Evolutionary conservation across 2,888 invertebrate genomes (phyloP).

Genomic region (Limnephilus rhombicus): DNA sequence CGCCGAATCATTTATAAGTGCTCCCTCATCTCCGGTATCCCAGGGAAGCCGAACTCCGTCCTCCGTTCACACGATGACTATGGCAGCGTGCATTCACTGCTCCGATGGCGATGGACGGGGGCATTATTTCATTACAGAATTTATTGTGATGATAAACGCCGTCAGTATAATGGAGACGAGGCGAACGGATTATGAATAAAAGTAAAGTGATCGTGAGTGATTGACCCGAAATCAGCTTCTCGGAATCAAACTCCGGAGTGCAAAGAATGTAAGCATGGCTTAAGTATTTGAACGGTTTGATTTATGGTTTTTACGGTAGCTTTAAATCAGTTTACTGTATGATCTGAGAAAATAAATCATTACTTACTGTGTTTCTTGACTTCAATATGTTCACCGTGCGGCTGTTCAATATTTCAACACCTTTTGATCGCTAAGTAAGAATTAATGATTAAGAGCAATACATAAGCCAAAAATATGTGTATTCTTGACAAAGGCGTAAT

Average conservation of each 20-base stretch:
- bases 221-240: constrained; percentile 10
- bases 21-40: neutral
- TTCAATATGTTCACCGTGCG: neutral
- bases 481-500: too few relatives aligned
- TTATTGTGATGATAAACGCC: constrained; percentile 5
- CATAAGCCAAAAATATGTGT: too few relatives aligned
- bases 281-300: constrained; percentile 17
- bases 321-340: neutral
- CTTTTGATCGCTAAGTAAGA: neutral
- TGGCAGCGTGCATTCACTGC: neutral
- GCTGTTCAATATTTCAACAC: neutral
- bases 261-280: neutral
- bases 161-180: neutral
- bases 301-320: constrained; percentile 9
- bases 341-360: neutral
- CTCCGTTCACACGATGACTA: constrained; percentile 25
- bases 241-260: neutral
- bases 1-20: constrained; percentile 36
- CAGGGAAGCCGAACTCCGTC: neutral
- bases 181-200: constrained; percentile 25
- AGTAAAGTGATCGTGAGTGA: constrained; percentile 16
- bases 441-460: neutral
- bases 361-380: neutral
- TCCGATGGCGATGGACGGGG: neutral
- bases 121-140: constrained; percentile 30